phyloP scores from a whole-genome alignment of 2,888 invertebrate species.

The Chrysodeixis includens region DNA sequence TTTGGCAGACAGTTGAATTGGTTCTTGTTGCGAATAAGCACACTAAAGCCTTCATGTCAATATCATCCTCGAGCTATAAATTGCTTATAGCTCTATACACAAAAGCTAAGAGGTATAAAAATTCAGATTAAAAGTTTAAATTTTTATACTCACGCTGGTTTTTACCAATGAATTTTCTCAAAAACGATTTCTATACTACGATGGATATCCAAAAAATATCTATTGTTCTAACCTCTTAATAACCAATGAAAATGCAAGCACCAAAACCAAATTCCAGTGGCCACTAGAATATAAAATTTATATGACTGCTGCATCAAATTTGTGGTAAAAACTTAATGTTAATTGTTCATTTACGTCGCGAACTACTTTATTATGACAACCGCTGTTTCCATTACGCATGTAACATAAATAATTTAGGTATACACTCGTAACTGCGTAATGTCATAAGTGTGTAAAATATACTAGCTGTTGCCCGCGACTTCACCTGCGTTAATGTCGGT shows the following conservation, averaged over 20 bases:
- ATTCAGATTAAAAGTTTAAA: too few species aligned
- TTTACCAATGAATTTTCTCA: neutral
- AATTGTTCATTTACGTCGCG: slow-evolving; percentile 37
- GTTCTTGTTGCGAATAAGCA: too few species aligned
- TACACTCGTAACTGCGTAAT: too few species aligned
- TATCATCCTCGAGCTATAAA: too few species aligned
- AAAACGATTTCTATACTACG: neutral
- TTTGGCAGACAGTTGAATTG: too few species aligned
- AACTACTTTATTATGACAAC: slow-evolving; percentile 20
- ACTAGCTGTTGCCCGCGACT: too few species aligned
- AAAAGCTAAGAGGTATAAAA: too few species aligned
- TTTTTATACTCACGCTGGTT: too few species aligned
- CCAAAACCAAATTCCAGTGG: neutral
- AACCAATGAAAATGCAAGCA: neutral
- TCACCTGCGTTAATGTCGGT: too few species aligned
- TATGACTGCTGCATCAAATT: slow-evolving; percentile 17
- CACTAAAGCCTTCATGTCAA: too few species aligned
- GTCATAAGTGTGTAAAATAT: too few species aligned
- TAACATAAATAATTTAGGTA: slow-evolving; percentile 9
- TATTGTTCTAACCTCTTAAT: neutral
- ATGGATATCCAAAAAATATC: neutral
- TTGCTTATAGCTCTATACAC: too few species aligned
- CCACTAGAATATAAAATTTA: neutral
- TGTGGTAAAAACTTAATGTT: slow-evolving; percentile 28
- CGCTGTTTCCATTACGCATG: slow-evolving; percentile 34